Conservation (phyloP, 2,113 vertebrate genomes). For the Carollia perspicillata region DNA sequence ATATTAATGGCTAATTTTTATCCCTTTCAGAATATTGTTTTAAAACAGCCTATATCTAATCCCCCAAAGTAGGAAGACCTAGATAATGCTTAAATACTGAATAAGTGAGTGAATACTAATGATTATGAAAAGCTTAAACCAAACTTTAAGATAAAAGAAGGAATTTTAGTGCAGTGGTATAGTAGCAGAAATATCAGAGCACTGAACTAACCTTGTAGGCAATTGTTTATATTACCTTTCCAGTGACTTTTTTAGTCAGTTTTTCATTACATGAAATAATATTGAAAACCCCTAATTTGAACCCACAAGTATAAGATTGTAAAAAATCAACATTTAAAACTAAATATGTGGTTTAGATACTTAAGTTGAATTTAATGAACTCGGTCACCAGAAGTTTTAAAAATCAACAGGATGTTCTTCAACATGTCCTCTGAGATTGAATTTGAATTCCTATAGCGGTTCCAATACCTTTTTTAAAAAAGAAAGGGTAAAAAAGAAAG, state of each 20-base stretch:
- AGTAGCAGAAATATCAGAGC: background rate
- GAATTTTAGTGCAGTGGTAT: background rate
- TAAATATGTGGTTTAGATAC: background rate
- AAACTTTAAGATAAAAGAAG: slow-evolving; percentile 25
- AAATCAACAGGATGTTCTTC: background rate
- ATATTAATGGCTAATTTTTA: background rate
- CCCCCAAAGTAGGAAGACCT: background rate
- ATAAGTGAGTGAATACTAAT: background rate
- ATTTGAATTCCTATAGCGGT: background rate
- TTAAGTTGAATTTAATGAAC: background rate
- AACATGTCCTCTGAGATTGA: background rate
- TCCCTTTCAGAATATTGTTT: background rate
- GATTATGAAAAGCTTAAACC: background rate
- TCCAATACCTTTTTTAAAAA: background rate
- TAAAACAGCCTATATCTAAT: background rate
- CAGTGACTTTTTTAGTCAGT: background rate
- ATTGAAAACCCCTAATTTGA: background rate
- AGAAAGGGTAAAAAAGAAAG: too few species aligned
- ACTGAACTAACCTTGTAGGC: background rate
- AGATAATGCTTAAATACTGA: slow-evolving; percentile 1
- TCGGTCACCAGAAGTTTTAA: background rate
- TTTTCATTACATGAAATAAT: slow-evolving; percentile 28
- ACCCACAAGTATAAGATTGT: background rate
- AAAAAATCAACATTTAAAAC: background rate
- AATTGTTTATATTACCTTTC: background rate